These are phyloP conservation scores for Siniperca scherzeri DNA, from an alignment of 2,797 vertebrate genomes.

Conservation along the genomic window DNA sequence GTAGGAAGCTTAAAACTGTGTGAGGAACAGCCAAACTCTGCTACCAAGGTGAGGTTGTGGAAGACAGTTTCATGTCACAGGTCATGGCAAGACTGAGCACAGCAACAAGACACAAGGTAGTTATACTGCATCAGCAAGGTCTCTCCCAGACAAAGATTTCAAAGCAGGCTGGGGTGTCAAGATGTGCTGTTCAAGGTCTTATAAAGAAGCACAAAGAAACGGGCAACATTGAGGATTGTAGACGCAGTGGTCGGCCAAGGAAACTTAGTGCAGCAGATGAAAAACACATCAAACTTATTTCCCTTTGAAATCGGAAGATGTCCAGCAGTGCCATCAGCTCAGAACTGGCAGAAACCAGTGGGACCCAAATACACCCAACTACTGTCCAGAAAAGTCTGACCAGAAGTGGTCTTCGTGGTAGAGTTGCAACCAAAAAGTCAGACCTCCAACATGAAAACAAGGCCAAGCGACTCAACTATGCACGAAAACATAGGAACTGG, in stretches of 20 bases:
- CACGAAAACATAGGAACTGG: constrained; percentile 47
- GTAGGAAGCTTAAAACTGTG: too few species aligned
- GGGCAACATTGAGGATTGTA: constrained; percentile 32
- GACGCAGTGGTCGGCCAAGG: constrained; percentile 50
- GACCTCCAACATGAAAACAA: constrained; percentile 42
- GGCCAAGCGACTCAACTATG: constrained; percentile 48
- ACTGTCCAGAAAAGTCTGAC: too few species aligned
- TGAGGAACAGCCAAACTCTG: too few species aligned
- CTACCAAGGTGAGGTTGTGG: too few species aligned
- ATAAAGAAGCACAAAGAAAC: constrained; percentile 53
- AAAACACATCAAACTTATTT: constrained; percentile 41
- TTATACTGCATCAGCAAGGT: too few species aligned
- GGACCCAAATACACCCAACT: too few species aligned
- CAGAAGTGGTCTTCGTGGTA: constrained; percentile 54
- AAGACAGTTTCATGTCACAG: too few species aligned
- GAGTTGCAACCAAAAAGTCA: constrained; percentile 6
- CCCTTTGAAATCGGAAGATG: constrained; percentile 1
- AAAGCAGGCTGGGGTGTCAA: too few species aligned
- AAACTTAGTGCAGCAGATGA: constrained; percentile 52
- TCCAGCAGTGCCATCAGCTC: constrained; percentile 46
- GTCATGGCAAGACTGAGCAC: too few species aligned
- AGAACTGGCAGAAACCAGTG: constrained; percentile 16
- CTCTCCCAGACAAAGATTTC: too few species aligned
- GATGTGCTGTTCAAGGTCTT: too few species aligned
- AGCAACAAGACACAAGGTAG: too few species aligned